These are phyloP conservation scores for Aricia artaxerxes DNA, from an alignment of 2,888 invertebrate genomes.

Conservation along the genomic window DNA sequence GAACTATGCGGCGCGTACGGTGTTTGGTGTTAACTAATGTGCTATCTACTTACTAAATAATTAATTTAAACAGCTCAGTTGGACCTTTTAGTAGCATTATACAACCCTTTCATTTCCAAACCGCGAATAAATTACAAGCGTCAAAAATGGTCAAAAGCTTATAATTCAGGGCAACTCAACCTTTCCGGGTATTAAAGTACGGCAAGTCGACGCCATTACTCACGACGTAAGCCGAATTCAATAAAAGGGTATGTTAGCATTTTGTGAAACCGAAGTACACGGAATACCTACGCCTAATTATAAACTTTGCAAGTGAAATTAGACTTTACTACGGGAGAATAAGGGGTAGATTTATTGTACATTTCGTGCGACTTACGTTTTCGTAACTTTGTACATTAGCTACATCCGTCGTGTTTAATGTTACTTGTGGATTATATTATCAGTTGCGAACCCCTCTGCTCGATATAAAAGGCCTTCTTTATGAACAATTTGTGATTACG, in stretches of 20 bases:
- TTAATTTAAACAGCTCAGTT: too few relatives aligned
- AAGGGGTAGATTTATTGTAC: neutral
- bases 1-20: too few relatives aligned
- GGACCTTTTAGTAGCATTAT: neutral
- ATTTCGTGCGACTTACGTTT: slow-evolving; percentile 32
- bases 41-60: too few relatives aligned
- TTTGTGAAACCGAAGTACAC: neutral
- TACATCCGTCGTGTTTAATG: slow-evolving; percentile 40
- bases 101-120: neutral
- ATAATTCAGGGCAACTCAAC: neutral
- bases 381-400: slow-evolving; percentile 45
- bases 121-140: neutral
- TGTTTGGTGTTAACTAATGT: too few relatives aligned
- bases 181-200: slow-evolving; percentile 2
- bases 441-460: neutral
- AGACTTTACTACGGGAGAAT: neutral
- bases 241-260: slow-evolving; percentile 16
- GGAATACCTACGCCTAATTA: neutral
- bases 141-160: slow-evolving; percentile 8
- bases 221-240: slow-evolving; percentile 7
- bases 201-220: neutral
- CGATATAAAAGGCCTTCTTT: neutral
- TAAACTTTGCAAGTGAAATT: neutral
- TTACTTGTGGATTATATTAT: slow-evolving; percentile 29
- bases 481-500: neutral